A percentile compares a stretch with the other conserved stretches of the same genome.
These are phyloP conservation scores for Cartodere bifasciata DNA, from an alignment of 2,888 invertebrate species.

Conservation along the genomic window DNA sequence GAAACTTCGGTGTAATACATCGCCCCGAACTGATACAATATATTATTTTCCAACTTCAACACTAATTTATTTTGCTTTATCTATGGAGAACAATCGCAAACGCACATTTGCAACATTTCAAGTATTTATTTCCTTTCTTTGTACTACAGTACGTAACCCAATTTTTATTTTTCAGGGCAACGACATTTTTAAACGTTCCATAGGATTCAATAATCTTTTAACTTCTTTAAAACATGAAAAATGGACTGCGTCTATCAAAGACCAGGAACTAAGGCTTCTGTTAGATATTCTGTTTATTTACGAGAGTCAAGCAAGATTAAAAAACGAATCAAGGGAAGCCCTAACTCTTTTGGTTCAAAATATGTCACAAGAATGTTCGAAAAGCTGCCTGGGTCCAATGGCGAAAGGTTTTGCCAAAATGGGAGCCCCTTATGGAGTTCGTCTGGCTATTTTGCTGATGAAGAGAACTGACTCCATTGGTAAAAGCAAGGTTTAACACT, in stretches of 20 bases:
- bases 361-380: slow-evolving; percentile 27
- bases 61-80: too few relatives aligned
- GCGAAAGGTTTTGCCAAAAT: slow-evolving; percentile 35
- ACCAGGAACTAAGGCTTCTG: slow-evolving; percentile 4
- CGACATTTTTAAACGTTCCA: slow-evolving; percentile 5
- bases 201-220: slow-evolving; percentile 4
- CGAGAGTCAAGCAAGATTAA: slow-evolving; percentile 9
- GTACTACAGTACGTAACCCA: neutral
- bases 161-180: neutral
- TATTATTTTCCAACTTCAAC: too few relatives aligned
- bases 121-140: neutral
- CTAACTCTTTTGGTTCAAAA: slow-evolving; percentile 24
- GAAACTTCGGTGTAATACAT: too few relatives aligned
- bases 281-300: slow-evolving; percentile 8
- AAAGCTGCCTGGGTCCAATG: slow-evolving; percentile 32
- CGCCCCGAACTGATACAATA: too few relatives aligned
- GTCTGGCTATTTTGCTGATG: slow-evolving; percentile 39
- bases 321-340: slow-evolving; percentile 20
- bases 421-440: slow-evolving; percentile 38
- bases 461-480: slow-evolving; percentile 37
- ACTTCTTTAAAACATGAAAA: slow-evolving; percentile 3
- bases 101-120: too few relatives aligned
- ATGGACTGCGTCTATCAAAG: slow-evolving; percentile 4
- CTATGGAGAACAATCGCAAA: too few relatives aligned
- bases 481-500: slow-evolving; percentile 1